A percentile compares a stretch with the other conserved stretches of the same genome.
Evolutionary conservation across 2,797 vertebrate genomes (phyloP).

Genomic region (Crenuchus spilurus): DNA sequence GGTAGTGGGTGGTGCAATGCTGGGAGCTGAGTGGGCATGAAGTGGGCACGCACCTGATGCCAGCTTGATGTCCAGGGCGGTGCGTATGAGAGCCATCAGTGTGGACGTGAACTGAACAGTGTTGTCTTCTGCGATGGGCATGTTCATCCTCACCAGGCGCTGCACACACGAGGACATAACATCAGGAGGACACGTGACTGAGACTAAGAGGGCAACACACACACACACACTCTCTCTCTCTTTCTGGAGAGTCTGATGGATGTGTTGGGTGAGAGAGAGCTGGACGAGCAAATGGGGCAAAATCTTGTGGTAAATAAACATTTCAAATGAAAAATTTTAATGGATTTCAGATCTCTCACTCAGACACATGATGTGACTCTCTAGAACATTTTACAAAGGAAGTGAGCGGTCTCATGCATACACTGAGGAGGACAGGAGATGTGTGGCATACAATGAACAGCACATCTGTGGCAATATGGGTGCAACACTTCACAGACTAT

Average conservation of each 20-base stretch:
- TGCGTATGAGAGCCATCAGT: conserved; percentile 95
- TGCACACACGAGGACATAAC: conserved; percentile 62
- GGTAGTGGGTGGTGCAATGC: not conserved
- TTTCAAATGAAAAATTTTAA: conserved; percentile 5
- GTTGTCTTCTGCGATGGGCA: conserved; percentile 92
- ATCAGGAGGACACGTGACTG: conserved; percentile 37
- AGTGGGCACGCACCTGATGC: conserved; percentile 83
- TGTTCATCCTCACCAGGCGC: conserved; percentile 97
- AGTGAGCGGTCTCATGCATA: conserved; percentile 46
- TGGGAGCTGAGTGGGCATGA: conserved; percentile 9
- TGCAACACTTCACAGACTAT: not conserved
- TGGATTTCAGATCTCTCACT: conserved; percentile 35
- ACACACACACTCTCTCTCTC: not conserved
- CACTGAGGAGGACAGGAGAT: conserved; percentile 22
- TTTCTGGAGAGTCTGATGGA: conserved; percentile 48
- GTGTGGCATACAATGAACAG: conserved; percentile 38
- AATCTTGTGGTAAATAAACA: not conserved
- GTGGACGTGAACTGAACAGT: conserved; percentile 98
- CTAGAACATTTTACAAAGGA: conserved; percentile 37
- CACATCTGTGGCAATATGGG: conserved; percentile 8
- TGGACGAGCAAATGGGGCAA: not conserved
- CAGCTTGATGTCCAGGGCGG: conserved; percentile 95
- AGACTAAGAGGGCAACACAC: conserved; percentile 11
- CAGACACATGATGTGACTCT: conserved; percentile 45
- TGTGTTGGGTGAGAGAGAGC: conserved; percentile 33